phyloP scores from a whole-genome alignment of 2,888 invertebrate genomes.

The Thysanoteuthis rhombus region DNA sequence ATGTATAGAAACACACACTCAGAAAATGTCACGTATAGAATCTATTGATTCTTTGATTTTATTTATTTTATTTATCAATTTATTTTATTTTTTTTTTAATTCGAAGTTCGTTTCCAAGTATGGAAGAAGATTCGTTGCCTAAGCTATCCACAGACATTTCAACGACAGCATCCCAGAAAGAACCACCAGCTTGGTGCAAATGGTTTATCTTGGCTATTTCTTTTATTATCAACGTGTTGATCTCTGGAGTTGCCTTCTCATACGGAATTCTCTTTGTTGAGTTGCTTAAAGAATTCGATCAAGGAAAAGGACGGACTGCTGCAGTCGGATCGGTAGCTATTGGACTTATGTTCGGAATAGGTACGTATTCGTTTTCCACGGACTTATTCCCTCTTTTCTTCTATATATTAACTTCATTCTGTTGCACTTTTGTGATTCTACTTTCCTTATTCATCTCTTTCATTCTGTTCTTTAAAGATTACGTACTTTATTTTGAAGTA shows the following conservation, averaged over 20 bases:
- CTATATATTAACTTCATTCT: neutral
- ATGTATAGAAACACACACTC: too few species aligned
- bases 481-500: too few species aligned
- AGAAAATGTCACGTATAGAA: too few species aligned
- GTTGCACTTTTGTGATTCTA: neutral
- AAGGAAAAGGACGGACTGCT: neutral
- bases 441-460: too few species aligned
- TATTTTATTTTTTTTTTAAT: too few species aligned
- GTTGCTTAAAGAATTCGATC: conserved; percentile 15
- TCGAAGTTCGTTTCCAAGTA: neutral
- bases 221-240: neutral
- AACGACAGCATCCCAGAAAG: neutral
- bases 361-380: neutral
- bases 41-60: too few species aligned
- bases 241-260: neutral
- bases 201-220: conserved; percentile 18
- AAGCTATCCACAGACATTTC: neutral
- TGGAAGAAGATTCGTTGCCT: neutral
- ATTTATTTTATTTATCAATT: too few species aligned
- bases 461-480: too few species aligned
- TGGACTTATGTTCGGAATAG: conserved; percentile 17
- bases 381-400: neutral
- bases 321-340: conserved; percentile 23
- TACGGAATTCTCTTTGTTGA: conserved; percentile 22
- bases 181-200: neutral